These are phyloP conservation scores for Pyrgilauda ruficollis DNA, from an alignment of 2,113 vertebrate genomes.

Conservation along the genomic window DNA sequence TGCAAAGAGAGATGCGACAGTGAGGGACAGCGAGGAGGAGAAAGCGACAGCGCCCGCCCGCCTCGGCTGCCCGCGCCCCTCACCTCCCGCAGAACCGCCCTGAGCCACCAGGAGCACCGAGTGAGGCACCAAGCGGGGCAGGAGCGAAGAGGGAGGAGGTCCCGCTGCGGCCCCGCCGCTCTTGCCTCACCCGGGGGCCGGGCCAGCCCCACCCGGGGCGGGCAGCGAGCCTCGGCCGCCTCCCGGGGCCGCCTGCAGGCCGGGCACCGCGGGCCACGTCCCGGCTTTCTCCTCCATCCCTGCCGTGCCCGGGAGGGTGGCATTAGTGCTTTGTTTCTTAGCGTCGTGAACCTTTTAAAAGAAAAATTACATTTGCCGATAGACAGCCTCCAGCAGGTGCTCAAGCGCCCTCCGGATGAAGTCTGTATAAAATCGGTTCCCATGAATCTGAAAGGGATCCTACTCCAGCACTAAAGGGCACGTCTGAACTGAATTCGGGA, in stretches of 20 bases:
- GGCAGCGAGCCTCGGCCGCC: not conserved
- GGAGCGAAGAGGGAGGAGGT: not conserved
- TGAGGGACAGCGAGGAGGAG: not conserved
- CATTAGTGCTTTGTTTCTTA: too few relatives aligned
- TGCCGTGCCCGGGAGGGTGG: accelerated
- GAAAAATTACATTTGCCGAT: not conserved
- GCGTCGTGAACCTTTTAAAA: not conserved
- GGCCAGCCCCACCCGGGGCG: slow-evolving; percentile 3
- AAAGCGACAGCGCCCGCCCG: not conserved
- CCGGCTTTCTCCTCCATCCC: too few relatives aligned
- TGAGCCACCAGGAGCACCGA: not conserved
- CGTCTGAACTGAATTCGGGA: not conserved
- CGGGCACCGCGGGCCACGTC: too few relatives aligned
- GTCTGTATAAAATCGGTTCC: not conserved
- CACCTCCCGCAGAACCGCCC: not conserved
- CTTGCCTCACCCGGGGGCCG: not conserved
- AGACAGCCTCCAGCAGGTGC: not conserved
- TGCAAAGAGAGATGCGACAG: not conserved
- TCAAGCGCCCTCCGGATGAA: not conserved
- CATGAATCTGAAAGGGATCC: too few relatives aligned
- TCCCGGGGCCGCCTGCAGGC: not conserved
- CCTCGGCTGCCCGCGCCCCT: not conserved
- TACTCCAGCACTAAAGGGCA: not conserved
- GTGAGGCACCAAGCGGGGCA: accelerated
- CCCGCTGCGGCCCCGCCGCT: not conserved